These are phyloP conservation scores for Propithecus perrieri DNA, from an alignment of 2,797 vertebrate genomes.

Conservation along the genomic window DNA sequence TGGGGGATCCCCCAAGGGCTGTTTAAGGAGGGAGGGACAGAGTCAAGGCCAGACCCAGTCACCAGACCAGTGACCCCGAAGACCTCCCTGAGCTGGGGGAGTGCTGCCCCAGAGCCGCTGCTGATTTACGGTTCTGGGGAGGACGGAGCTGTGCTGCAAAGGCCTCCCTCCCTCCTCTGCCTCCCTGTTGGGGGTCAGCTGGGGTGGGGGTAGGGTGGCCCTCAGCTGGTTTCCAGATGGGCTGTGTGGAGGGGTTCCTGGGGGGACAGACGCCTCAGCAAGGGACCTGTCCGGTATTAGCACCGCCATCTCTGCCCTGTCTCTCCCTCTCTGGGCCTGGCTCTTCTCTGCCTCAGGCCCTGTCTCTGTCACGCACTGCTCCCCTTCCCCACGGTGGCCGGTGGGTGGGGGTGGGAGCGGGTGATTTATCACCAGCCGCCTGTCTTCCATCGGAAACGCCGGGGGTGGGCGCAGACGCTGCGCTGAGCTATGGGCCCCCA, in stretches of 20 bases:
- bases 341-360: background rate
- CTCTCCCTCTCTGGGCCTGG: background rate
- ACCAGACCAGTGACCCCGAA: conserved; percentile 59
- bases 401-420: conserved; percentile 60
- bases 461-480: conserved; percentile 80
- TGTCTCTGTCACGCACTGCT: conserved; percentile 13
- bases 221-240: conserved; percentile 95
- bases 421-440: conserved; percentile 86
- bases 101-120: conserved; percentile 1
- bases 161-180: conserved; percentile 13
- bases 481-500: conserved; percentile 82
- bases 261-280: background rate
- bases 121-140: conserved; percentile 69
- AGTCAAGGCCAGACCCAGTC: conserved; percentile 56
- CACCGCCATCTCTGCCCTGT: background rate
- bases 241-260: conserved; percentile 65
- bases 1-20: background rate
- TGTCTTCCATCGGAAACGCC: conserved; percentile 86
- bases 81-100: background rate
- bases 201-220: conserved; percentile 74
- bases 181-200: conserved; percentile 47
- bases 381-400: background rate
- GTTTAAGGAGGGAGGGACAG: conserved; percentile 38
- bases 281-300: background rate
- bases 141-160: conserved; percentile 22